Base-by-base conservation (phyloP, 2,113 vertebrate species). In the Dasyurus viverrinus region DNA sequence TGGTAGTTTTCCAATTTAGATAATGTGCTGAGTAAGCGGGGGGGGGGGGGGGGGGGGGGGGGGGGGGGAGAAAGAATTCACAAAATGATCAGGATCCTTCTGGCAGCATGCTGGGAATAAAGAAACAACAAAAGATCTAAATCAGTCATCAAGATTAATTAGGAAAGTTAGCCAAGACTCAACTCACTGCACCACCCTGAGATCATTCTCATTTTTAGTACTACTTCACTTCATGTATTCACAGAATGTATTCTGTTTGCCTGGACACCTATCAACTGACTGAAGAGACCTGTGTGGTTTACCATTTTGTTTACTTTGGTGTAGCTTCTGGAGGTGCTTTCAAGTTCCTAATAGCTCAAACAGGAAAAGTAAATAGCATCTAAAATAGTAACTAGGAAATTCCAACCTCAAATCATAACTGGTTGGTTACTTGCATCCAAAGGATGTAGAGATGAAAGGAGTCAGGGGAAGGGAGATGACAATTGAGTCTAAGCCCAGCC, bases 11-110 rank as follows among this genome's bases (percentile, higher is more conserved):
- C 89, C 84, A 54, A 94, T 94, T 54, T 24, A 93, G 53, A 42
- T 96, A 8, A 93, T 3, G 89, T 96, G 89, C 36, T 60, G 95
- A 92, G 96, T 90, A 9, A 93, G 42, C 95, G 94, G 48, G 93
- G 95, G 92, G 47, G 47, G 4, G 47, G 4, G 47, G 47, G 47
- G 47, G 47, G n/a, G n/a, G 47, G 47, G 47, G 47, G 47, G 47
- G 47, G 47, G 47, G 47, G 47, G 47, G 7, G 48, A 54, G 94
- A 95, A 55, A 22, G 19, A 91, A 57, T 94, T 89, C 42, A 94
- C 94, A 90, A 55, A 95, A 90, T 54, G 89, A 90, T 84, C 68
- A 84, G 36, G n/a, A 84, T n/a, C n/a, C 68, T 84, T 84, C 36
- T 84, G n/a, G 68, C 68, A 84, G 19, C n/a, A 84, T 23, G 68